Base-by-base conservation (phyloP, 2,113 vertebrate species). In the Pangasianodon hypophthalmus region DNA sequence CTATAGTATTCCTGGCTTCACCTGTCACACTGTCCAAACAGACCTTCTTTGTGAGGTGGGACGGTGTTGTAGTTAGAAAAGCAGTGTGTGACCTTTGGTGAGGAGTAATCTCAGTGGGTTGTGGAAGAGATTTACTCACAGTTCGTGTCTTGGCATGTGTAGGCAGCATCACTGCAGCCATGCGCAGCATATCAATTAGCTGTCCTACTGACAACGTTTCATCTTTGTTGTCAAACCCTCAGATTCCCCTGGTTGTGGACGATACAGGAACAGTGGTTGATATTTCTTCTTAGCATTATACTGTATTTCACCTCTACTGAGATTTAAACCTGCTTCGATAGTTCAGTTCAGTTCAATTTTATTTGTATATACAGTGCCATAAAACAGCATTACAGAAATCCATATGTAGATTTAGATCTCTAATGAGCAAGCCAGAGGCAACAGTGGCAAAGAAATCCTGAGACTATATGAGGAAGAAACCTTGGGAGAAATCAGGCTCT, bases 71-170 rank as follows among this genome's bases (percentile, higher is more conserved):
- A 94, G 95, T 95, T 95, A 93, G 91, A 84, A 93, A 94, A 91
- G 87, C 92, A 85, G 91, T 90, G 87, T 84, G 60, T 87, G 79
- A 88, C 88, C 92, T 91, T 90, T 71, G 92, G 88, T 91, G 89
- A 91, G 73, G 93, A 92, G 92, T 90, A 91, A 90, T 93, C 93
- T 92, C 94, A 94, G 93, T 93, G 90, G 94, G 94, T 90, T 89
- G 93, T 93, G 90, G 90, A 89, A 93, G 92, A 93, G 92, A 93
- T 92, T 94, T 93, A 91, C 92, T 62, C 88, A 93, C 87, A 88
- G 93, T 67, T 91, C 94, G 91, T 96, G 95, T 93, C 93, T 92
- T 86, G n/a, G 94, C 94, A 95, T 95, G 93, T 91, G 92, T 94
- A 93, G 93, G 91, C 90, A 67, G 91, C 93, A 94, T 93, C 91